phyloP scores from a whole-genome alignment of 2,113 vertebrate genomes.

The Perccottus glenii region DNA sequence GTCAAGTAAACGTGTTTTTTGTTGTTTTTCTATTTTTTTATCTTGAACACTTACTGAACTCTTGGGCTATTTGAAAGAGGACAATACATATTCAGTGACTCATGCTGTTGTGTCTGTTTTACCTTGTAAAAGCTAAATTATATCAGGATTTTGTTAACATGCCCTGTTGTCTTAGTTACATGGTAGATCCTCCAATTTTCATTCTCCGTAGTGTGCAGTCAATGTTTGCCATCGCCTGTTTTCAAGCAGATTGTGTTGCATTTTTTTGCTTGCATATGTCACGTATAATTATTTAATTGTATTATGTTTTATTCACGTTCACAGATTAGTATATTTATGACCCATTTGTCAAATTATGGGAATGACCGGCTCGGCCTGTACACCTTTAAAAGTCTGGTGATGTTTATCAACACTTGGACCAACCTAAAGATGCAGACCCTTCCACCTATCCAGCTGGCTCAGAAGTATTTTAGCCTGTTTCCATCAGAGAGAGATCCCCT shows the following conservation, averaged over 20 bases:
- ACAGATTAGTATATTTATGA: constrained; percentile 99
- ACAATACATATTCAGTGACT: constrained; percentile 43
- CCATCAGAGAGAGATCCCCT: constrained; percentile 94
- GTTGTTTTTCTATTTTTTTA: constrained; percentile 13
- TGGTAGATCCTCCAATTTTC: background rate
- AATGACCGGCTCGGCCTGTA: constrained; percentile 96
- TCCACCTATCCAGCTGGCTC: constrained; percentile 90
- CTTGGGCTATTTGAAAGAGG: constrained; percentile 33
- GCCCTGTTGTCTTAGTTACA: too few species aligned
- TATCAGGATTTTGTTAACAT: background rate
- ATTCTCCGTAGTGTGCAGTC: constrained; percentile 2
- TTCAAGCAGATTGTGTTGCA: background rate
- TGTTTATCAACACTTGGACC: constrained; percentile 94
- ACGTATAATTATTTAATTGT: too few species aligned
- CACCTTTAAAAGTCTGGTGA: constrained; percentile 94
- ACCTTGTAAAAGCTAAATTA: background rate
- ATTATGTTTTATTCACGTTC: background rate
- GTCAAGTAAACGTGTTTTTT: constrained; percentile 49
- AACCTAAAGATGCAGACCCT: constrained; percentile 93
- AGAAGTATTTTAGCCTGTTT: constrained; percentile 98
- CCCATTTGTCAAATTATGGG: constrained; percentile 96
- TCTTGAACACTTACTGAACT: constrained; percentile 32
- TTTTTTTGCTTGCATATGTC: background rate
- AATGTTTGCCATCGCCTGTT: background rate
- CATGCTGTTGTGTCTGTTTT: constrained; percentile 14